A percentile compares a stretch with the other conserved stretches of the same genome.
phyloP scores from a whole-genome alignment of 23 tunicate genomes.

The Botrylloides violaceus region DNA sequence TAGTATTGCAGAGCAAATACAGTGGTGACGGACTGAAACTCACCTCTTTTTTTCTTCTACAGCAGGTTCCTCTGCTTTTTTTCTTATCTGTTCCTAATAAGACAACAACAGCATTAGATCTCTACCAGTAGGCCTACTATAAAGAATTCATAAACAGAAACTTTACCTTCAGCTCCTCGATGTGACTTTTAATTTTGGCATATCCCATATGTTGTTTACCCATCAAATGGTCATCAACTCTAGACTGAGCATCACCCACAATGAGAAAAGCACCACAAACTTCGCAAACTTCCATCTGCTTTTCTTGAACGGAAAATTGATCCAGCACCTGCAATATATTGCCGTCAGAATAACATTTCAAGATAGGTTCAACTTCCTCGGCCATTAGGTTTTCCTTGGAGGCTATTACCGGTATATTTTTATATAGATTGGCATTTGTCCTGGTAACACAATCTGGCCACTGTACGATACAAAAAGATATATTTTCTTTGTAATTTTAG shows the following conservation, averaged over 20 bases:
- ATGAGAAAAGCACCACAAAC: conserved; percentile 98
- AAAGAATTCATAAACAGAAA: not conserved
- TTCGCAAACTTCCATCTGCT: conserved; percentile 99
- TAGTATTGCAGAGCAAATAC: not conserved
- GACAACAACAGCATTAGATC: conserved; percentile 3
- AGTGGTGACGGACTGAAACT: not conserved
- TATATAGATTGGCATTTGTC: no score
- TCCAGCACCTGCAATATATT: conserved; percentile 46
- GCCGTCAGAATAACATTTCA: no score
- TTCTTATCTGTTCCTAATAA: not conserved
- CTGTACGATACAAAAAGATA: no score
- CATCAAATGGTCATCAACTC: conserved; percentile 96
- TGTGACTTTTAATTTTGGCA: conserved; percentile 79
- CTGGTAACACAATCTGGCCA: no score
- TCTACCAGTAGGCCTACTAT: not conserved
- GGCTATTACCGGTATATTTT: no score
- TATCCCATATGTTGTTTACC: conserved; percentile 99
- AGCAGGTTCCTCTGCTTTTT: not conserved
- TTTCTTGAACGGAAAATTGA: conserved; percentile 88
- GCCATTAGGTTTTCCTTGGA: no score
- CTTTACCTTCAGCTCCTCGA: conserved; percentile 74
- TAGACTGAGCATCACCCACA: conserved; percentile 96
- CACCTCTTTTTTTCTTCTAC: not conserved
- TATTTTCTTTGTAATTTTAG: no score
- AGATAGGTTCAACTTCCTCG: no score